Evolutionary conservation across 2,888 invertebrate species (phyloP), one percentile per base, ranked within the genome.

Genomic region (Hedya salicella): DNA sequence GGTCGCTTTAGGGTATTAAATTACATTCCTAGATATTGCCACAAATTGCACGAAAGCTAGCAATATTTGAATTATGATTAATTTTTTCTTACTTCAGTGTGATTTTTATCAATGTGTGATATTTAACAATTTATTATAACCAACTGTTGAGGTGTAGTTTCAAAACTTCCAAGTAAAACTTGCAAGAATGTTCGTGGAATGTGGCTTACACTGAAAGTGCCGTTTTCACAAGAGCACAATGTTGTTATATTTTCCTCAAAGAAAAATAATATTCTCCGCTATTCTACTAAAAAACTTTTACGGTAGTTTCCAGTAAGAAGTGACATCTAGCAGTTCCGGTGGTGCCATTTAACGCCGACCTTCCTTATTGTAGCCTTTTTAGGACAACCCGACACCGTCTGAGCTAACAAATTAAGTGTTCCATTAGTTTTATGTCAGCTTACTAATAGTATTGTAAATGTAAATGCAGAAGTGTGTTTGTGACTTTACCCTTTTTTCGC

Each of bases 381-480:
- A 6, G 36, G 57, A 59, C 48, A 48, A 19, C 59, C 59, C 32
- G 59, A 57, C 48, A 48, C 46, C 19, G 46, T 32, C 59, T 59
- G 13, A 48, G 59, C 39, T 48, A 48, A 48, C 48, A 48, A 59
- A 48, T 59, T 14, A 48, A 32, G 21, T 11, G 13, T 48, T 17
- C 14, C 17, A 46, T 48, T 25, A 2, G 25, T 25, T 25, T 48
- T 36, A 36, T 36, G 6, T 2, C 9, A 36, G 11, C 36, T 6
- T 4, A 36, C 9, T 11, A 36, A 6, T 11, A 36, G 2, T 11
- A 36, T 36, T 36, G 9, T 36, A 36, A 36, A 36, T 36, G 25
- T 6, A 25, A 25, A 25, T n/a, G n/a, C n/a, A n/a, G n/a, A n/a
- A n/a, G n/a, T n/a, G n/a, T n/a, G n/a, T n/a, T n/a, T n/a, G n/a